A percentile compares a stretch with the other conserved stretches of the same genome.
Evolutionary conservation across 2,797 vertebrate genomes (phyloP).

Genomic region (Sparus aurata): DNA sequence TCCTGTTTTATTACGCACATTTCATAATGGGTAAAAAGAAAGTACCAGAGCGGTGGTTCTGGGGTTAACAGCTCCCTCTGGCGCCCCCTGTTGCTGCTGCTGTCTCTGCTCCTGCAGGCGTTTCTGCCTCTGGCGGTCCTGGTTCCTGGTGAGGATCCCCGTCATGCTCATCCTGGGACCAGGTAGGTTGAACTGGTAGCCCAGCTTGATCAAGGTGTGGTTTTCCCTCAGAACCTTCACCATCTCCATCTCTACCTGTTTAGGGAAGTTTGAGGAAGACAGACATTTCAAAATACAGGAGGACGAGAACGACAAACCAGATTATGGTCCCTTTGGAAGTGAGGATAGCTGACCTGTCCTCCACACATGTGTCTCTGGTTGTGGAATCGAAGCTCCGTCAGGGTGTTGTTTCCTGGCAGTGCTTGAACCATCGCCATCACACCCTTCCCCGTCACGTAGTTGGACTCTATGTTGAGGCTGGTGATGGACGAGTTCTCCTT

Average conservation of each 20-base stretch:
- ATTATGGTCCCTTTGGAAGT: not conserved
- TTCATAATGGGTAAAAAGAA: not conserved
- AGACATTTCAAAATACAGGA: not conserved
- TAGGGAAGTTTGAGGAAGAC: not conserved
- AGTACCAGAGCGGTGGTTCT: constrained; percentile 86
- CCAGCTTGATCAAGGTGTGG: constrained; percentile 92
- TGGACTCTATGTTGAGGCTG: constrained; percentile 95
- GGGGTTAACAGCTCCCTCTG: constrained; percentile 80
- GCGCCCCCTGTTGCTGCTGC: constrained; percentile 84
- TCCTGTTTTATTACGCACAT: not conserved
- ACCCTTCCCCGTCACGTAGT: constrained; percentile 95
- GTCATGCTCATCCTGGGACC: constrained; percentile 98
- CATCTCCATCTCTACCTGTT: constrained; percentile 97
- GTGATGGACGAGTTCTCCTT: constrained; percentile 90
- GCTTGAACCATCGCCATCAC: constrained; percentile 94
- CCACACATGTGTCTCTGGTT: constrained; percentile 93
- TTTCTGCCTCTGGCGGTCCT: constrained; percentile 96
- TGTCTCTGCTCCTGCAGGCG: constrained; percentile 93
- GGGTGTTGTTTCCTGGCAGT: constrained; percentile 87
- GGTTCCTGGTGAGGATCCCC: constrained; percentile 95
- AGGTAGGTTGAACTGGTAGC: constrained; percentile 97
- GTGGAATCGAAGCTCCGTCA: constrained; percentile 96
- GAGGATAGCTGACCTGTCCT: constrained; percentile 71
- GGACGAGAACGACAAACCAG: no score
- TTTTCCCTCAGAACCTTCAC: constrained; percentile 95